Conservation (phyloP, 1,140 invertebrate species). For the Choristoneura fumiferana region DNA sequence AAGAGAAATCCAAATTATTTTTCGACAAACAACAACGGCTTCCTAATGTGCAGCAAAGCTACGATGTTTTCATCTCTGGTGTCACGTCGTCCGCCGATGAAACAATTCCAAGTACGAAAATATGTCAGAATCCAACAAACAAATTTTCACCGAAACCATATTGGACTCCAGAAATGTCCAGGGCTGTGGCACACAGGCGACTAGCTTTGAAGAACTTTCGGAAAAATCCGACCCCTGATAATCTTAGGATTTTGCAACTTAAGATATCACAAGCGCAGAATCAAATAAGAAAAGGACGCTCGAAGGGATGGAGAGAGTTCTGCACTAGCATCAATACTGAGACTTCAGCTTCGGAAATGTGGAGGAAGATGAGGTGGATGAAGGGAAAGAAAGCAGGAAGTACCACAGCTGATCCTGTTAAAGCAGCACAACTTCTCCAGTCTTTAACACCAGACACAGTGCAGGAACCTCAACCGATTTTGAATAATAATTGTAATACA, state of each 20-base stretch:
- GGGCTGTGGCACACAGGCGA: constrained; percentile 19
- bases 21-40: background rate
- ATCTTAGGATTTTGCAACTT: constrained; percentile 15
- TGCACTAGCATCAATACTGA: constrained; percentile 18
- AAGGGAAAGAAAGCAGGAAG: too few species aligned
- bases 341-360: constrained; percentile 23
- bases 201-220: constrained; percentile 20
- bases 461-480: background rate
- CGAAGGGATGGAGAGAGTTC: constrained; percentile 14
- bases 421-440: constrained; percentile 16
- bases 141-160: constrained; percentile 26
- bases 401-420: background rate
- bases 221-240: too few species aligned
- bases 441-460: constrained; percentile 27
- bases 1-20: background rate
- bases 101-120: constrained; percentile 25
- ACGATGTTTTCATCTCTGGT: constrained; percentile 17
- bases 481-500: constrained; percentile 22
- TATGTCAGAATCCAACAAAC: background rate
- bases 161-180: constrained; percentile 3
- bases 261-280: constrained; percentile 9
- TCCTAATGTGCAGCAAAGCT: constrained; percentile 18
- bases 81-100: constrained; percentile 18
- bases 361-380: constrained; percentile 32
- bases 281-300: constrained; percentile 18